Conservation (phyloP, 2,888 invertebrate genomes). For the Prosapia bicincta region DNA sequence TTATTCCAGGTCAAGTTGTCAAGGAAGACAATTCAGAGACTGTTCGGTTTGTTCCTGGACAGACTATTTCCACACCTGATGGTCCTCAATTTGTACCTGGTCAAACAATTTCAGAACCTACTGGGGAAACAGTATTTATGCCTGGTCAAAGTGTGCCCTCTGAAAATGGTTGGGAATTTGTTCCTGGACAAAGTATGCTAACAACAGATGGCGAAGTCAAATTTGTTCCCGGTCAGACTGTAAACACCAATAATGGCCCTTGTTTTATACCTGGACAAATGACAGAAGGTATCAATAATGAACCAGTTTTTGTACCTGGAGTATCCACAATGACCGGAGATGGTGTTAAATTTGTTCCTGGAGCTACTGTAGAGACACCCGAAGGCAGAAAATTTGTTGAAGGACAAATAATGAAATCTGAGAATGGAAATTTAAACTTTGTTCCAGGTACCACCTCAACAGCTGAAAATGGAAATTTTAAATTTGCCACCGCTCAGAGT, state of each 20-base stretch:
- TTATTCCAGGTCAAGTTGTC: constrained; percentile 62
- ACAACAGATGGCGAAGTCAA: constrained; percentile 56
- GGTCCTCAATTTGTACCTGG: constrained; percentile 77
- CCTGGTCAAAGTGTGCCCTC: constrained; percentile 70
- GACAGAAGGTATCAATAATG: constrained; percentile 52
- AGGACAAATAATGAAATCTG: constrained; percentile 60
- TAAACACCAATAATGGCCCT: constrained; percentile 67
- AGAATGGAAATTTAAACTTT: constrained; percentile 56
- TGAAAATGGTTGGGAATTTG: constrained; percentile 65
- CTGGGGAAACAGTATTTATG: constrained; percentile 59
- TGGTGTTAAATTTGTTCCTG: constrained; percentile 56
- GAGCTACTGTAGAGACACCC: constrained; percentile 59
- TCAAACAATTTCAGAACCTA: constrained; percentile 66
- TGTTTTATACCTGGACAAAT: constrained; percentile 65
- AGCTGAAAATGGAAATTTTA: constrained; percentile 51
- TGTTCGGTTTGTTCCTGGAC: constrained; percentile 64
- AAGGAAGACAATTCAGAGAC: constrained; percentile 44
- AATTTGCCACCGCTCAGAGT: constrained; percentile 58
- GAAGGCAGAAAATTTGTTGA: constrained; percentile 62
- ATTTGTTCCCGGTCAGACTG: constrained; percentile 72
- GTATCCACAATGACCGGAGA: constrained; percentile 48
- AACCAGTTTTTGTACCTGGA: constrained; percentile 64
- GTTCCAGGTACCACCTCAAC: constrained; percentile 56
- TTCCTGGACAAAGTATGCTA: constrained; percentile 70
- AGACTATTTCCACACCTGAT: constrained; percentile 66